phyloP scores from a whole-genome alignment of 2,797 vertebrate genomes.

The Tokudaia muenninki region DNA sequence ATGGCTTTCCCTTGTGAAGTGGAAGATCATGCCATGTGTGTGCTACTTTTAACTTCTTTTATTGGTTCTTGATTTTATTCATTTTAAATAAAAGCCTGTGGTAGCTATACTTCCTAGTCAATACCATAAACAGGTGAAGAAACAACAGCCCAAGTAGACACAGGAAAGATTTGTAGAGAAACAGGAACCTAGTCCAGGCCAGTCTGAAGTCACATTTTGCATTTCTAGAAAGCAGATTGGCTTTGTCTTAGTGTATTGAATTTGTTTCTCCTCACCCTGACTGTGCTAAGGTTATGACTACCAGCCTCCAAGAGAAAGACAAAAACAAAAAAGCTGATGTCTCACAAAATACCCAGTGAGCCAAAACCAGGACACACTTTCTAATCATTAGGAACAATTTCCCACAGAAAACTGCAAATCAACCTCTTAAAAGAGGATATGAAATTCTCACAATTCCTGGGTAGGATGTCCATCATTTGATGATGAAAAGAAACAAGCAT shows the following conservation, averaged over 20 bases:
- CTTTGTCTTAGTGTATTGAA: background rate
- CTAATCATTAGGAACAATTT: background rate
- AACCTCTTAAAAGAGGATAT: conserved; percentile 6
- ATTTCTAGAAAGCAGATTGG: background rate
- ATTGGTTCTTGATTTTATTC: background rate
- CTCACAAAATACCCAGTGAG: background rate
- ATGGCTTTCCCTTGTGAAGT: background rate
- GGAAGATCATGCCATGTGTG: background rate
- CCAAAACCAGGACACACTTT: background rate
- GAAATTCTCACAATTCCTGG: conserved; percentile 1
- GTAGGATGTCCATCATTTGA: background rate
- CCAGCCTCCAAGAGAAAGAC: background rate
- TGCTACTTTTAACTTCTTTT: background rate
- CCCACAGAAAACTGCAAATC: background rate
- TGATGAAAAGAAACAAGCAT: background rate
- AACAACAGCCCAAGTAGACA: background rate
- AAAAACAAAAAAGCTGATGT: background rate
- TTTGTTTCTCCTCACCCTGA: background rate
- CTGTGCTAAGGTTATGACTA: background rate
- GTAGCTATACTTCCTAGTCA: background rate
- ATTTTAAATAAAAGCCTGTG: background rate
- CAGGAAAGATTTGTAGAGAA: background rate
- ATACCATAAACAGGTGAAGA: background rate
- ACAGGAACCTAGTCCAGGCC: background rate
- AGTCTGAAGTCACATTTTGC: background rate